Evolutionary conservation across 2,888 invertebrate species (phyloP), one percentile per base, ranked within the genome.

Genomic region (Drosophila kokeensis): DNA sequence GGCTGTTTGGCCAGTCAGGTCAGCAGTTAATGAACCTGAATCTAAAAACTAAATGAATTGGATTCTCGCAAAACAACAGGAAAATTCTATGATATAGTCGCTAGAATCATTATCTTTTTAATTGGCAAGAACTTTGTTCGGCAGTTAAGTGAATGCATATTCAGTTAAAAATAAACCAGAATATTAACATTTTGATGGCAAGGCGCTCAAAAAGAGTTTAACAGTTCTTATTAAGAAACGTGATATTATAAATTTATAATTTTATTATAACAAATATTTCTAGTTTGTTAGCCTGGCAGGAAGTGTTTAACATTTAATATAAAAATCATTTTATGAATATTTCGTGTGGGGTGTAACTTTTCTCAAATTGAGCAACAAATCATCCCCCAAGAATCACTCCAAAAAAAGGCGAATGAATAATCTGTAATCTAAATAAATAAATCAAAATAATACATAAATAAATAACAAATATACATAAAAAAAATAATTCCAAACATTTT

Each of bases 401-500:
- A 24, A n/a, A n/a, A 50, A 29, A 50, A 45, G 42, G 13, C 27
- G 48, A 60, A 62, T 74, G 65, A 15, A 65, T 36, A 49, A 71
- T 63, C 53, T 40, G 64, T 76, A 63, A 81, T 77, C 53, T 29
- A 42, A 62, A 67, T 42, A 15, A 21, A 42, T 21, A 21, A 21
- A 34, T 13, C 6, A 21, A 8, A 42, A 42, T 2, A 13, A 42
- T 21, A 42, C 21, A 11, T 42, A 11, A 21, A n/a, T 11, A n/a
- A n/a, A n/a, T 21, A 21, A 21, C 7, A 54, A n/a, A 63, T 18
- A 66, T 49, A 40, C 4, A 32, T 30, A 38, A 2, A 32, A 57
- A 24, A 49, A n/a, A n/a, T 6, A 0, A 13, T 42, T n/a, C 15
- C 40, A 68, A 55, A 65, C 59, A 76, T 57, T 61, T 83, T 83